phyloP scores from a whole-genome alignment of 1,140 invertebrate species.

The Rhagoletis zephyria region DNA sequence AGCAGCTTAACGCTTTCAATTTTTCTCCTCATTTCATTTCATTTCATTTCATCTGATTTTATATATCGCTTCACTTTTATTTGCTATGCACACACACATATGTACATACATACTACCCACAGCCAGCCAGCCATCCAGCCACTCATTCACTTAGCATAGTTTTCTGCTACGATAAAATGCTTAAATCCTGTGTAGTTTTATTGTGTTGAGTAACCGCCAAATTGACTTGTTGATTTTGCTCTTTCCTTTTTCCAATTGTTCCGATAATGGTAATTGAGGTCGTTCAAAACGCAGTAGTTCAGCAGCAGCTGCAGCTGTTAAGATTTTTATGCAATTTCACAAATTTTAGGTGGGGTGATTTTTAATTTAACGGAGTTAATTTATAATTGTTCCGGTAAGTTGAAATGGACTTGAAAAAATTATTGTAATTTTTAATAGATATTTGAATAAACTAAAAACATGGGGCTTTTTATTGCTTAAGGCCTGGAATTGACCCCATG shows the following conservation, averaged over 20 bases:
- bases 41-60: slow-evolving; percentile 51
- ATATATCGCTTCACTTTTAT: slow-evolving; percentile 13
- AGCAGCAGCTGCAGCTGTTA: slow-evolving; percentile 3
- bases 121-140: not conserved
- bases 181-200: not conserved
- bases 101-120: too few relatives aligned
- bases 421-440: not conserved
- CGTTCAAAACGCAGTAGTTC: not conserved
- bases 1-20: slow-evolving; percentile 47
- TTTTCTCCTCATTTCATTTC: slow-evolving; percentile 52
- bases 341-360: not conserved
- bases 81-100: not conserved
- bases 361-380: not conserved
- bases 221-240: slow-evolving; percentile 46
- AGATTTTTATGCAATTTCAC: not conserved
- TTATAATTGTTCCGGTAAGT: not conserved
- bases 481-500: too few relatives aligned
- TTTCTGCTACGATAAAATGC: slow-evolving; percentile 18
- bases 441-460: too few relatives aligned
- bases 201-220: not conserved
- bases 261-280: slow-evolving; percentile 39
- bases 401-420: not conserved
- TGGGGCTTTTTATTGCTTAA: too few relatives aligned
- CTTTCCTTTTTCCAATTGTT: not conserved
- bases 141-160: slow-evolving; percentile 26